Evolutionary conservation across 1,140 invertebrate genomes (phyloP).

Genomic region (Cepaea nemoralis): DNA sequence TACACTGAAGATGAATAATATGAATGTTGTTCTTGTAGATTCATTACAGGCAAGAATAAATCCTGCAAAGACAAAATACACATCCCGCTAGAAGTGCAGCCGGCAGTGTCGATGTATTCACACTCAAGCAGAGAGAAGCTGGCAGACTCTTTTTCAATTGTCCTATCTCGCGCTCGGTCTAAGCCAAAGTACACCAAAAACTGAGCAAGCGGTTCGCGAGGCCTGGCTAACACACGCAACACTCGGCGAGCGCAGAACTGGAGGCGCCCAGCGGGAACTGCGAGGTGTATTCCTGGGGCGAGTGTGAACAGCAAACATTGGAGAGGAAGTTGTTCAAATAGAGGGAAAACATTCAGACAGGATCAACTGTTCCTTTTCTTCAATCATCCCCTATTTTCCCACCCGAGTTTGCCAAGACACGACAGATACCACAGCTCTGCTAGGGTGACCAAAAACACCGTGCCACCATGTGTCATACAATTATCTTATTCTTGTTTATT

Average conservation of each 20-base stretch:
- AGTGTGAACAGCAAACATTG: conserved; percentile 20
- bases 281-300: conserved; percentile 1
- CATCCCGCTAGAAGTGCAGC: not conserved
- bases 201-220: not conserved
- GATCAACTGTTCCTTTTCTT: not conserved
- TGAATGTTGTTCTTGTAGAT: no score
- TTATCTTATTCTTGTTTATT: no score
- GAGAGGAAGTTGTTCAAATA: conserved; percentile 23
- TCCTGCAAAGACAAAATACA: not conserved
- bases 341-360: conserved; percentile 1
- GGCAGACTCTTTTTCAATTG: not conserved
- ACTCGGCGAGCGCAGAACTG: not conserved
- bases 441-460: no score
- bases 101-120: not conserved
- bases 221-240: not conserved
- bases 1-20: no score
- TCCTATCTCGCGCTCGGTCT: not conserved
- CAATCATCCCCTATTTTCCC: no score
- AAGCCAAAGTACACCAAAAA: not conserved
- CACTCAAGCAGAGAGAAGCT: not conserved
- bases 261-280: conserved; percentile 4
- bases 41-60: not conserved
- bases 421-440: no score
- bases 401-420: no score
- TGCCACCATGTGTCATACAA: no score